A percentile compares a stretch with the other conserved stretches of the same genome.
Conservation (phyloP, 2,888 invertebrate species). For the Stenolophus ochropezus region DNA sequence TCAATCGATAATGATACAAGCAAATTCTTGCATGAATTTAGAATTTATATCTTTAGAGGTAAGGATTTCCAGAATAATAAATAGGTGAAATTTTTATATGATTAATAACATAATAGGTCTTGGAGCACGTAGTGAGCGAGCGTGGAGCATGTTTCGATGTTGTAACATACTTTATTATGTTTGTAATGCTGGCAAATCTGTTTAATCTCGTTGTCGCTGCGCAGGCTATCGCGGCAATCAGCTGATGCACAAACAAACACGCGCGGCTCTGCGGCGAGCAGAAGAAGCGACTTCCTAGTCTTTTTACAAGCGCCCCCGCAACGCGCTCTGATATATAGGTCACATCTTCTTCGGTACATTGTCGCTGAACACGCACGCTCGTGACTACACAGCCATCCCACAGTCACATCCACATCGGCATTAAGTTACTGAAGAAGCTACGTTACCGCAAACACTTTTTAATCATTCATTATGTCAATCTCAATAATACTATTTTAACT, state of each 20-base stretch:
- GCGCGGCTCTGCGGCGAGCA: background rate
- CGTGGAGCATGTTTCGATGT: slow-evolving; percentile 26
- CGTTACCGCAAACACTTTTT: too few relatives aligned
- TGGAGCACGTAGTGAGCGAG: slow-evolving; percentile 16
- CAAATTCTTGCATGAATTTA: slow-evolving; percentile 37
- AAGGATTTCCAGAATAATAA: slow-evolving; percentile 28
- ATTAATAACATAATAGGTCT: slow-evolving; percentile 41
- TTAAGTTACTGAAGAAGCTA: background rate
- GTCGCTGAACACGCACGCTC: slow-evolving; percentile 46
- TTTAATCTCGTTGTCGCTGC: slow-evolving; percentile 46
- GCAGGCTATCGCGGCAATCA: slow-evolving; percentile 30
- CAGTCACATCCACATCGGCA: background rate
- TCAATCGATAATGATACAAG: slow-evolving; percentile 37
- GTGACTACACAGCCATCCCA: slow-evolving; percentile 9
- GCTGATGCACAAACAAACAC: slow-evolving; percentile 43
- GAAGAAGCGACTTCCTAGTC: slow-evolving; percentile 56
- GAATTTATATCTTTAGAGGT: slow-evolving; percentile 25
- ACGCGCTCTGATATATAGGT: slow-evolving; percentile 51
- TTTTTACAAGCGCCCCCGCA: slow-evolving; percentile 50
- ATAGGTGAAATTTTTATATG: slow-evolving; percentile 12
- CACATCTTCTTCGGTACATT: slow-evolving; percentile 52
- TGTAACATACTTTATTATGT: slow-evolving; percentile 49
- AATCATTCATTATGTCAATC: too few relatives aligned
- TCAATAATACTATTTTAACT: too few relatives aligned
- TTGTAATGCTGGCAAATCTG: slow-evolving; percentile 53